Evolutionary conservation across 2,888 invertebrate genomes (phyloP), one percentile per base, ranked within the genome.

Genomic region (Chymomyza fuscimana): DNA sequence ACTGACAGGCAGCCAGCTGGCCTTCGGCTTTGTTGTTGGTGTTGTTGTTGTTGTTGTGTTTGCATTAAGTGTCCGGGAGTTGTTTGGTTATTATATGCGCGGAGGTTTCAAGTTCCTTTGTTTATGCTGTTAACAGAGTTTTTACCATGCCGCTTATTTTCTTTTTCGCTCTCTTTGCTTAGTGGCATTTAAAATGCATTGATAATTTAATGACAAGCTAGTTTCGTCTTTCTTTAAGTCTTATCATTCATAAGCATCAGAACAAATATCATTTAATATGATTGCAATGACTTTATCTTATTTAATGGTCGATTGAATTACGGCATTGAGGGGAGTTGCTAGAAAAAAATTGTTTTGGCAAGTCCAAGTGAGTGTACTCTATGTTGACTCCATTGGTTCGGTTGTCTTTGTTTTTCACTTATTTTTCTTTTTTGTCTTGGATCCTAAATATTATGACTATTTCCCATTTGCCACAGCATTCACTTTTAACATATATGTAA

Each of bases 271-370:
- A 73, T 56, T 69, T 73, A 60, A 64, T 67, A 69, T 67, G 73
- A 76, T 78, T 67, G 73, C 82, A 78, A 75, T 78, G 74, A 69
- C 80, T 77, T 79, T 80, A 83, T 83, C 86, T 86, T 77, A 86
- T 83, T 83, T 81, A 78, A 73, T 83, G 83, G 78, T 76, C 74
- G 86, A 83, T 83, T 83, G 86, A 79, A 73, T 83, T 79, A 72
- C 22, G 76, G 82, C 80, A 82, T 80, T 12, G 2, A 4, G 40
- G 40, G 12, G 40, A 12, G 40, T 15, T 10, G 12, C 2, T 9
- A 46, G 3, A 12, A 46, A 15, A 46, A 46, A 12, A 4, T 46
- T 12, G 40, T 46, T 36, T 5, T 36, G 36, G 7, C 4, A 12
- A 7, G 12, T 2, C 40, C 2, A 10, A 10, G 10, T 12, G 10